Evolutionary conservation across 2,113 vertebrate species (phyloP).

Genomic region (Pelvicachromis taeniatus): DNA sequence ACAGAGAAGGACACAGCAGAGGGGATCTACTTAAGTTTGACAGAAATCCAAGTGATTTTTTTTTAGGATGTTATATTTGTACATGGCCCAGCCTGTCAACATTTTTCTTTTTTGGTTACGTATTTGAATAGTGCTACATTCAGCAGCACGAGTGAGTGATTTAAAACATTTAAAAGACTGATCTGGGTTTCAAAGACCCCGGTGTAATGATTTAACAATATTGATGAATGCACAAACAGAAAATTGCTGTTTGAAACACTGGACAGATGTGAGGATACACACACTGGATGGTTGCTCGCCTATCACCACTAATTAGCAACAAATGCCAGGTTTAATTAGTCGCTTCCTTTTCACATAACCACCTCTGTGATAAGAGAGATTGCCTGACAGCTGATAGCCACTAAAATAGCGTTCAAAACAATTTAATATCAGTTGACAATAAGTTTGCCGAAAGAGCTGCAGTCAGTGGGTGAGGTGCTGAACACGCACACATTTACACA

Average conservation of each 20-base stretch:
- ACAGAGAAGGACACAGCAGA: conserved; percentile 46
- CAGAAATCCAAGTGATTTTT: not conserved
- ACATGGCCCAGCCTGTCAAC: not conserved
- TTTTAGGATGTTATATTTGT: not conserved
- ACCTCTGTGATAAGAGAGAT: not conserved
- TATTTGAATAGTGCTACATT: not conserved
- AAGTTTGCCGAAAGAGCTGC: not conserved
- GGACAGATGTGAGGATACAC: not conserved
- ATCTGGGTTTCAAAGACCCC: not conserved
- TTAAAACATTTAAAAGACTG: not conserved
- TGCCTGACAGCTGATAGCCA: not conserved
- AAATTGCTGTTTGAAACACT: not conserved
- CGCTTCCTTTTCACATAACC: not conserved
- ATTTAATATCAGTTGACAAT: not conserved
- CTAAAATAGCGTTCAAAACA: not conserved
- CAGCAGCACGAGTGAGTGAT: not conserved
- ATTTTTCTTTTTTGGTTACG: not conserved
- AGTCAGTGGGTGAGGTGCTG: not conserved
- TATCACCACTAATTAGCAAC: not conserved
- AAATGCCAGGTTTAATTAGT: not conserved
- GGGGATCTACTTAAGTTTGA: conserved; percentile 24
- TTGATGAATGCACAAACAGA: not conserved
- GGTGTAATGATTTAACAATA: not conserved
- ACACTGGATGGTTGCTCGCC: not conserved
- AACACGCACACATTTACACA: not conserved